These are phyloP conservation scores for Scatophagus argus DNA, from an alignment of 2,113 vertebrate species.

Conservation along the genomic window DNA sequence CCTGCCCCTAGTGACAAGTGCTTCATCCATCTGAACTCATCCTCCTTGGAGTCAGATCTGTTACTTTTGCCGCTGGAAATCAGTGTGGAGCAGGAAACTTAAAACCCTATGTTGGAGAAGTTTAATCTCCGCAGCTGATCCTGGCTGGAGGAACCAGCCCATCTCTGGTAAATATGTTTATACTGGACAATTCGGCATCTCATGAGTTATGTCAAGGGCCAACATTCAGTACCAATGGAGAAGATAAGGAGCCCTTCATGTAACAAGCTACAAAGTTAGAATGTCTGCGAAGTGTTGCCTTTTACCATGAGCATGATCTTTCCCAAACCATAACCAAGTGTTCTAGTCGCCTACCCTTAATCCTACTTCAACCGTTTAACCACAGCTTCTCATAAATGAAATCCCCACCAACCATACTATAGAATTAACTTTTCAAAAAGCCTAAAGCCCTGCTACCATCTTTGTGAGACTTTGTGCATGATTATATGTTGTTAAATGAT, in stretches of 20 bases:
- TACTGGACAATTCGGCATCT: slow-evolving; percentile 8
- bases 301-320: not conserved
- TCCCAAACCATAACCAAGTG: not conserved
- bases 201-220: not conserved
- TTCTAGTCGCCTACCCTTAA: not conserved
- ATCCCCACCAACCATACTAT: not conserved
- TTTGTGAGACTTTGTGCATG: no score
- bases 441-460: no score
- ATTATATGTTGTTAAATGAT: no score
- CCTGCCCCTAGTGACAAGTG: slow-evolving; percentile 43
- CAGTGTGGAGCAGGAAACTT: slow-evolving; percentile 1
- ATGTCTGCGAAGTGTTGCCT: not conserved
- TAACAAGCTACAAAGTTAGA: not conserved
- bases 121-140: slow-evolving; percentile 33
- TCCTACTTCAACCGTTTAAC: not conserved
- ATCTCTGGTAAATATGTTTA: slow-evolving; percentile 2
- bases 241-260: slow-evolving; percentile 1
- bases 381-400: not conserved
- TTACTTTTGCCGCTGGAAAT: slow-evolving; percentile 19
- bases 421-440: no score
- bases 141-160: slow-evolving; percentile 34
- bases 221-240: not conserved
- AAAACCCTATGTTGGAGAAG: slow-evolving; percentile 1
- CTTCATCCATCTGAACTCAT: slow-evolving; percentile 53
- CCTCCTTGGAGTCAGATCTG: slow-evolving; percentile 32